Base-by-base conservation (phyloP, 2,113 vertebrate species). In the Oryzias curvinotus region DNA sequence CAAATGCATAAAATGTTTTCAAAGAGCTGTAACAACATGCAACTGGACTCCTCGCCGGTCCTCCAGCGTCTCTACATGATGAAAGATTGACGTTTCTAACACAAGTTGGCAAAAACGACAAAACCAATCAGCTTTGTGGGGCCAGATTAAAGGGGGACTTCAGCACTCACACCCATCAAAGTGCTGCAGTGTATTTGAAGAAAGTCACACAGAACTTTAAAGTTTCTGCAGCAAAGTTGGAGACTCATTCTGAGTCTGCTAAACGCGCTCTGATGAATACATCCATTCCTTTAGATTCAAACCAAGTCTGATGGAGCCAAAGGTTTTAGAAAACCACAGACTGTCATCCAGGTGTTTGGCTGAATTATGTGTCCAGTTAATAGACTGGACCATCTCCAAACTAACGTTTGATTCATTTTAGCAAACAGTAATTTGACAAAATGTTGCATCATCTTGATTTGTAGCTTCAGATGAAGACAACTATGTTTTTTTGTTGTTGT, bases 1-100 rank as follows among this genome's bases (percentile, higher is more conserved):
- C 67, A 73, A 70, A 77, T 62, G 73, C 56, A 68, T 51, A 21
- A 70, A 73, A 52, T 61, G 61, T 72, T 62, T 4, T 52, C 28
- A 70, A 56, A 73, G 55, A 25, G 62, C 45, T 42, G 65, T 45
- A 60, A 67, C 63, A 48, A 57, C 52, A 54, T 13, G 41, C 23
- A 25, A 5, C 64, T 2, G 63, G 67, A 71, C 63, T 21, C 56
- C 67, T 45, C 10, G 17, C 41, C 26, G 45, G 4, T 61, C 52
- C 52, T 52, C 18, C 0, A 7, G 28, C 61, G 43, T 25, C 8
- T 42, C 51, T 48, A 26, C 18, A 4, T 30, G 42, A 67, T 68
- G 55, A 64, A 71, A 71, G 52, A 61, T 16, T 68, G 72, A 61
- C 59, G n/a, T 45, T 14, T 59, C 54, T 5, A 51, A 45, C n/a